phyloP scores from a whole-genome alignment of 1,140 invertebrate species.

The Caerostris darwini region DNA sequence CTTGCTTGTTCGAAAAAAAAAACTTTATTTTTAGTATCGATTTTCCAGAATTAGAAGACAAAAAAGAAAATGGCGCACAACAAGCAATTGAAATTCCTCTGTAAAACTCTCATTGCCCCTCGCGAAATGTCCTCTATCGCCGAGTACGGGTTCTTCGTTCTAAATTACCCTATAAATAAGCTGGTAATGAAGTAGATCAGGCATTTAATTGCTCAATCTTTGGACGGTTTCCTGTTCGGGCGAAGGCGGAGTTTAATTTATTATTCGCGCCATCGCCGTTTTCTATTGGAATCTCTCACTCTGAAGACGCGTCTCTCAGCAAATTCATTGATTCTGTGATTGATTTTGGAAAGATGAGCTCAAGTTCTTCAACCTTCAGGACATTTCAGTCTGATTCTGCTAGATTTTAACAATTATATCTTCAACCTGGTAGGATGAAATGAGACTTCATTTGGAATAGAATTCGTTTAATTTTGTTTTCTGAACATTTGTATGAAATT shows the following conservation, averaged over 20 bases:
- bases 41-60: not conserved
- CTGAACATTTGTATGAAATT: too few species aligned
- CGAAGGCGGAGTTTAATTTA: not conserved
- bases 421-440: too few species aligned
- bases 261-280: not conserved
- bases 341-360: not conserved
- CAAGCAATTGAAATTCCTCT: not conserved
- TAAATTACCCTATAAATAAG: slow-evolving; percentile 18
- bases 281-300: not conserved
- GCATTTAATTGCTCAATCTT: slow-evolving; percentile 21
- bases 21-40: not conserved
- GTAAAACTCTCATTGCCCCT: not conserved
- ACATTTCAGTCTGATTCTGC: too few species aligned
- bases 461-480: too few species aligned
- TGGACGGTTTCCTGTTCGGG: not conserved
- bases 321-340: not conserved
- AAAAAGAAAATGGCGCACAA: not conserved
- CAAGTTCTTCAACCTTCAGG: too few species aligned
- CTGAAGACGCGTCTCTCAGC: not conserved
- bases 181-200: slow-evolving; percentile 14
- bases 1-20: not conserved
- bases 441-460: too few species aligned
- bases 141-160: not conserved
- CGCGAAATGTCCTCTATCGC: not conserved
- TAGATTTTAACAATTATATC: too few species aligned